These are phyloP conservation scores for Menura novaehollandiae DNA, from an alignment of 2,113 vertebrate genomes.

Conservation along the genomic window DNA sequence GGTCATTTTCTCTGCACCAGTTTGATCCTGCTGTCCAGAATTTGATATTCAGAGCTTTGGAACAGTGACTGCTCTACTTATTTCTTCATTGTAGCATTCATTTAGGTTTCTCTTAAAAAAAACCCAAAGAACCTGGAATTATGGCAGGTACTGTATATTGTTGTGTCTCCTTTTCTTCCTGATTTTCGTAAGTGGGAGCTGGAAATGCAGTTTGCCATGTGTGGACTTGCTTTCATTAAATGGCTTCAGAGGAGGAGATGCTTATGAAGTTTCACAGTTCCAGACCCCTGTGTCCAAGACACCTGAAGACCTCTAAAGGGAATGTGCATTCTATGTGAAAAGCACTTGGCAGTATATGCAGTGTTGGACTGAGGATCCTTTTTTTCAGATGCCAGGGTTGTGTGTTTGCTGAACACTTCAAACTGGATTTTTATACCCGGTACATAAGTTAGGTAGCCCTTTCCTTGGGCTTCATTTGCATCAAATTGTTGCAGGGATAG, in stretches of 20 bases:
- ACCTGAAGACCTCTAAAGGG: background rate
- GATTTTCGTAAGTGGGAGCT: background rate
- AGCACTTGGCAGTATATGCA: background rate
- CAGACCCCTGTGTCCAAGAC: background rate
- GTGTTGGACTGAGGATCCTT: background rate
- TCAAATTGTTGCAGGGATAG: background rate
- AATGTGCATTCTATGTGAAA: rapidly evolving
- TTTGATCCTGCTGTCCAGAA: background rate
- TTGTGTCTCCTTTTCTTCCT: background rate
- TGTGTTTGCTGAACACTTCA: background rate
- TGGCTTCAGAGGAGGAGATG: background rate
- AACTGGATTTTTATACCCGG: background rate
- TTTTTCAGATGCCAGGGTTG: background rate
- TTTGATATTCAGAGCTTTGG: background rate
- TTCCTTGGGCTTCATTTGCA: background rate
- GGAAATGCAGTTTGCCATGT: background rate
- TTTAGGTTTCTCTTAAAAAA: background rate
- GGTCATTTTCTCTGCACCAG: background rate
- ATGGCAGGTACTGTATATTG: background rate
- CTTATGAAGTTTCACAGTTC: background rate
- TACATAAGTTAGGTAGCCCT: background rate
- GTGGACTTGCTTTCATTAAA: background rate
- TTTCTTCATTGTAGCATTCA: background rate
- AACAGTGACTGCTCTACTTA: background rate
- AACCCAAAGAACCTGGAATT: no score